Percentiles rank a stretch among this genome's conserved stretches.
Conservation (phyloP, 2,113 vertebrate genomes). For the Dicaeum eximium region DNA sequence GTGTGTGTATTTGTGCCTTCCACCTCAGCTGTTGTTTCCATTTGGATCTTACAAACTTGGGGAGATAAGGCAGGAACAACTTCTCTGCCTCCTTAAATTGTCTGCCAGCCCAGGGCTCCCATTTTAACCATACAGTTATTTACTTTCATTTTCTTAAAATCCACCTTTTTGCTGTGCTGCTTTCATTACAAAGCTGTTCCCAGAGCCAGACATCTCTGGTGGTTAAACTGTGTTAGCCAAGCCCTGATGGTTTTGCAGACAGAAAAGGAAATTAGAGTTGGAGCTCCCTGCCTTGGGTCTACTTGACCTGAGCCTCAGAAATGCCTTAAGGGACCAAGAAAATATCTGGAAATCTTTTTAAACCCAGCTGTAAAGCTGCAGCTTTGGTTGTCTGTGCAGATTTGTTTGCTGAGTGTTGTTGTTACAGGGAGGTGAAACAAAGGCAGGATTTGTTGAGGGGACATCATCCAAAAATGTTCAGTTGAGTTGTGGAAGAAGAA, state of each 20-base stretch:
- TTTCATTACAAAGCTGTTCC: not conserved
- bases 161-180: not conserved
- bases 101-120: not conserved
- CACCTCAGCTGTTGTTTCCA: not conserved
- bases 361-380: not conserved
- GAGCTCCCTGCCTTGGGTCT: not conserved
- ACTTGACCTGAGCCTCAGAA: not conserved
- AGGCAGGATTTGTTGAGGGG: not conserved
- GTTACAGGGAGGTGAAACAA: not conserved
- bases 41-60: not conserved
- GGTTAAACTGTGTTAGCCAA: not conserved
- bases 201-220: not conserved
- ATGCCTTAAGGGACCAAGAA: not conserved
- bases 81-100: not conserved
- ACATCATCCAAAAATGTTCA: not conserved
- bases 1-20: not conserved
- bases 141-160: not conserved
- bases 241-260: not conserved
- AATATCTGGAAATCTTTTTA: not conserved
- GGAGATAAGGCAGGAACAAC: not conserved
- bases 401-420: not conserved
- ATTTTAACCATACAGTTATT: rapidly evolving
- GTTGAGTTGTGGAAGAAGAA: not conserved
- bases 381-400: not conserved
- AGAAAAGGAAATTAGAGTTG: not conserved